Percentiles rank a stretch among this genome's conserved stretches.
Conservation (phyloP, 2,888 invertebrate genomes). For the Agrochola litura region DNA sequence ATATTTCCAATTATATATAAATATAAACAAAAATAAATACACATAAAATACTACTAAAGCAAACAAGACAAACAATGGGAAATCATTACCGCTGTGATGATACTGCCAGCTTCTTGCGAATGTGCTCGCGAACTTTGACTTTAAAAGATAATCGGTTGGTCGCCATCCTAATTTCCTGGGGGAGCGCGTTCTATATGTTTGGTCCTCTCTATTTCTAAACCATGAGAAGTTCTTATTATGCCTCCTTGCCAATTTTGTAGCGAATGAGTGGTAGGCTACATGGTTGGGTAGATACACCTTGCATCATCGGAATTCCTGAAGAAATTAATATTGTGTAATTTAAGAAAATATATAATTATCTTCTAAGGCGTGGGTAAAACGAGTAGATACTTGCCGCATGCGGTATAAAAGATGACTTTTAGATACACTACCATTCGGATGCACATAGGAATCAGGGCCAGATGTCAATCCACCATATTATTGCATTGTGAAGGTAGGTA, state of each 20-base stretch:
- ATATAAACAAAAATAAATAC: too few relatives aligned
- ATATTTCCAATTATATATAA: too few relatives aligned
- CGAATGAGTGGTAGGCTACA: background rate
- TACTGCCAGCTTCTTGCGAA: too few relatives aligned
- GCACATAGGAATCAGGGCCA: constrained; percentile 51
- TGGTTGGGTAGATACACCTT: background rate
- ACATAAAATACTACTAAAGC: too few relatives aligned
- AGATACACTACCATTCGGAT: background rate
- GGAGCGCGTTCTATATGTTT: too few relatives aligned
- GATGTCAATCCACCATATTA: constrained; percentile 61
- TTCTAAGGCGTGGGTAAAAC: background rate
- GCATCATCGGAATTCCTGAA: background rate
- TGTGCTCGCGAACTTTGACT: too few relatives aligned
- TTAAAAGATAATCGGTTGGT: too few relatives aligned
- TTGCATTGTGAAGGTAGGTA: constrained; percentile 70
- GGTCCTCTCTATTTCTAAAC: background rate
- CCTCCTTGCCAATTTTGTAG: background rate
- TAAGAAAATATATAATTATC: background rate
- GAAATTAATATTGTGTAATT: constrained; percentile 12
- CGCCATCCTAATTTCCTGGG: too few relatives aligned
- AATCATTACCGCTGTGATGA: too few relatives aligned
- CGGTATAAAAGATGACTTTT: background rate
- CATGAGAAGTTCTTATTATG: background rate
- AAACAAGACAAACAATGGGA: too few relatives aligned
- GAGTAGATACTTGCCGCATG: background rate